Evolutionary conservation across 2,888 invertebrate species (phyloP).

Genomic region (Epinotia demarniana): DNA sequence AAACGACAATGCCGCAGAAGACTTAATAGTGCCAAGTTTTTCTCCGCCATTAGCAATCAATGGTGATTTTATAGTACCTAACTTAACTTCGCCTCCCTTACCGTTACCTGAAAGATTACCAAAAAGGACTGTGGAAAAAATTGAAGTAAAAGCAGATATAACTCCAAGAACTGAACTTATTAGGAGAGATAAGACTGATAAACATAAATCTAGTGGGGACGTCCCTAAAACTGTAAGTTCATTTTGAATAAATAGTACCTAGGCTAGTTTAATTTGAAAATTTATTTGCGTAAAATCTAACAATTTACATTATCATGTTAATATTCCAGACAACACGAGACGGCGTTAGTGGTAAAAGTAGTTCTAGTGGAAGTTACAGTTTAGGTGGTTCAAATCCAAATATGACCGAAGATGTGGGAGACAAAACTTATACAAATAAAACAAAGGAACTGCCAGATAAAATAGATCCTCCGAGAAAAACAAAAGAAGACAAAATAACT

Average conservation of each 20-base stretch:
- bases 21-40: conserved; percentile 86
- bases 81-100: conserved; percentile 78
- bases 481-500: conserved; percentile 61
- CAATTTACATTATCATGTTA: not conserved
- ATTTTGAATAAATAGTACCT: conserved; percentile 48
- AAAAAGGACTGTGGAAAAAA: conserved; percentile 69
- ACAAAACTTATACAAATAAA: conserved; percentile 67
- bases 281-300: not conserved
- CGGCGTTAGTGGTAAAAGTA: conserved; percentile 78
- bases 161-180: conserved; percentile 65
- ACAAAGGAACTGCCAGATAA: conserved; percentile 63
- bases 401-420: conserved; percentile 66
- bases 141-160: conserved; percentile 76
- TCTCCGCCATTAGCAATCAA: conserved; percentile 84
- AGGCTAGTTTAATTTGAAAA: not conserved
- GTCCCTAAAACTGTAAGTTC: conserved; percentile 62
- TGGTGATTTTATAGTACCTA: conserved; percentile 78
- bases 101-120: conserved; percentile 72
- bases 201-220: conserved; percentile 69
- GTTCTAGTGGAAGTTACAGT: conserved; percentile 82
- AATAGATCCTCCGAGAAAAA: conserved; percentile 53
- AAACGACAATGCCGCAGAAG: conserved; percentile 88
- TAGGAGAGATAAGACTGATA: conserved; percentile 82
- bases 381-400: conserved; percentile 80
- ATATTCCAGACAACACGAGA: conserved; percentile 64